Evolutionary conservation across 1,140 invertebrate species (phyloP).

Genomic region (Brachionus angularis): DNA sequence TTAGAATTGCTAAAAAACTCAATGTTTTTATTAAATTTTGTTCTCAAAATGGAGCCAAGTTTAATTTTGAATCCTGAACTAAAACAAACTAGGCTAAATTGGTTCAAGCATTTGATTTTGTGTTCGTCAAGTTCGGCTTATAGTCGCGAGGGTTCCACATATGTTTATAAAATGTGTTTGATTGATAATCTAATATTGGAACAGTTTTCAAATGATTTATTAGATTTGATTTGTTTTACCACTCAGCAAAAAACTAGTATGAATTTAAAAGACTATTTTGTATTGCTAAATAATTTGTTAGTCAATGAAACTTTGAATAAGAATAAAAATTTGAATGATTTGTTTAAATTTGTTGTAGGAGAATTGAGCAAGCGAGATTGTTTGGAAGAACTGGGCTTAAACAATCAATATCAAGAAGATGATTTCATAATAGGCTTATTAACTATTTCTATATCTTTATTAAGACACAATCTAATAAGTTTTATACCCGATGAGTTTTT

Average conservation of each 20-base stretch:
- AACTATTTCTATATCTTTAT: neutral
- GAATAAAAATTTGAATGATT: too few relatives aligned
- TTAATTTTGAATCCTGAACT: too few relatives aligned
- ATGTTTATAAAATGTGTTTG: neutral
- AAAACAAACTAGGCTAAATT: neutral
- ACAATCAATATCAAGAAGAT: constrained; percentile 16
- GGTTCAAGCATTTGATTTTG: neutral
- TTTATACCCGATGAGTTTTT: neutral
- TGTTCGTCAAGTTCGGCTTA: neutral
- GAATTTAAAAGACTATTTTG: too few relatives aligned
- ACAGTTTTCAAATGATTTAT: neutral
- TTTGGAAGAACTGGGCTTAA: neutral
- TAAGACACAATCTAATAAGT: neutral
- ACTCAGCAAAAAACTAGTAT: too few relatives aligned
- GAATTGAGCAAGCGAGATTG: neutral
- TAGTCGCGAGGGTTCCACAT: neutral
- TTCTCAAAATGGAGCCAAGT: too few relatives aligned
- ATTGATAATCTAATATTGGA: neutral
- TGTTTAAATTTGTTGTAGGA: too few relatives aligned
- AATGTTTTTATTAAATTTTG: too few relatives aligned
- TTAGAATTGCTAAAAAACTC: too few relatives aligned
- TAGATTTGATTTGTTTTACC: too few relatives aligned
- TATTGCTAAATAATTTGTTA: too few relatives aligned
- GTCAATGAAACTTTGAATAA: too few relatives aligned
- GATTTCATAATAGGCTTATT: constrained; percentile 15